A percentile compares a stretch with the other conserved stretches of the same genome.
Evolutionary conservation across 2,797 vertebrate genomes (phyloP).

Genomic region (Lycodopsis pacificus): DNA sequence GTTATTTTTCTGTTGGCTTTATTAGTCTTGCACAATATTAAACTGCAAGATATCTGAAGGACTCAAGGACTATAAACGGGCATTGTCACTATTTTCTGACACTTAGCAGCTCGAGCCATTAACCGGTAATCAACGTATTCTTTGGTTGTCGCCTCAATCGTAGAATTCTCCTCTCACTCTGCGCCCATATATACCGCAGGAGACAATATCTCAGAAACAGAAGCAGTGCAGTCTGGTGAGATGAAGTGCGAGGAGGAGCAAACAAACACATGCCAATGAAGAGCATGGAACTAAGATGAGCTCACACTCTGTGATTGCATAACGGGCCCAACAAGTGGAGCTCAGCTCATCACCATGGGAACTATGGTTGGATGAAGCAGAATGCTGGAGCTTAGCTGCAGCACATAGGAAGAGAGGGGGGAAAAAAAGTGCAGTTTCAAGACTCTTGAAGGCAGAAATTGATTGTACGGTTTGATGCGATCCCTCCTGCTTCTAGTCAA

Average conservation of each 20-base stretch:
- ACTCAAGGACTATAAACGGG: neutral
- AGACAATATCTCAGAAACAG: constrained; percentile 5
- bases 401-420: constrained; percentile 56
- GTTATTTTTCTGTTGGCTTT: neutral
- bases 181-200: neutral
- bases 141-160: neutral
- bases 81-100: neutral
- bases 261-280: constrained; percentile 62
- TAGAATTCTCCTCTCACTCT: neutral
- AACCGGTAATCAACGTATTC: neutral
- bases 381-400: constrained; percentile 71
- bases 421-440: constrained; percentile 63
- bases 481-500: constrained; percentile 26
- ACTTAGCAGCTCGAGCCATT: neutral
- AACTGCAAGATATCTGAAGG: neutral
- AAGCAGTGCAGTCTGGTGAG: constrained; percentile 23
- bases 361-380: constrained; percentile 77
- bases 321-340: constrained; percentile 82
- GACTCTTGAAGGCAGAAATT: constrained; percentile 64
- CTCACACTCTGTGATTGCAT: constrained; percentile 84
- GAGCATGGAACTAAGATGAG: constrained; percentile 76
- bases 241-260: constrained; percentile 43
- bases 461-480: constrained; percentile 62
- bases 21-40: neutral
- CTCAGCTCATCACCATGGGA: constrained; percentile 83